These are phyloP conservation scores for Hemaris fuciformis DNA, from an alignment of 2,888 invertebrate species.

Conservation along the genomic window DNA sequence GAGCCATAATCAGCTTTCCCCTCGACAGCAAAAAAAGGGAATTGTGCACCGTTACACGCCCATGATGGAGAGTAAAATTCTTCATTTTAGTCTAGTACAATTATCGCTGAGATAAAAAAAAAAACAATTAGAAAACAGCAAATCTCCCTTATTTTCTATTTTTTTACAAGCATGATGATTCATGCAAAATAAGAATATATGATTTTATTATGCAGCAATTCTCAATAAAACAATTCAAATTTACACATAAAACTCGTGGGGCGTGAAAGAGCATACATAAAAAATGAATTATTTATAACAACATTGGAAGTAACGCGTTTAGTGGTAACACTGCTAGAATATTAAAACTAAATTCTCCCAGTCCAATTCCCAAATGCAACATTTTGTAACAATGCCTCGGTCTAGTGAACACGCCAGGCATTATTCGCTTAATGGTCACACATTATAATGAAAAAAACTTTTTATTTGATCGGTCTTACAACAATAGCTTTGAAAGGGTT, in stretches of 20 bases:
- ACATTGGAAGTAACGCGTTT: conserved; percentile 17
- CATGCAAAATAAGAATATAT: no score
- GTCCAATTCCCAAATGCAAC: conserved; percentile 14
- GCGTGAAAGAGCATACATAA: neutral
- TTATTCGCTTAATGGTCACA: neutral
- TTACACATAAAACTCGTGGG: neutral
- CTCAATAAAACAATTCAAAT: no score
- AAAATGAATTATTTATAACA: neutral
- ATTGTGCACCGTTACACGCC: no score
- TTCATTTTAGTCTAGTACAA: no score
- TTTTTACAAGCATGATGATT: no score
- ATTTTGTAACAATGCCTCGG: conserved; percentile 14
- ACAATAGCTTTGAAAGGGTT: neutral
- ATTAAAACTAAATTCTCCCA: conserved; percentile 14
- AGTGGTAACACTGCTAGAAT: conserved; percentile 15
- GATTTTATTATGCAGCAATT: no score
- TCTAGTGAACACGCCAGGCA: neutral
- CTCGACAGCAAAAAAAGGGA: no score
- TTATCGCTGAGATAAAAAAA: no score
- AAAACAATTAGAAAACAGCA: no score
- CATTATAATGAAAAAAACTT: conserved; percentile 10
- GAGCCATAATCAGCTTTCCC: no score
- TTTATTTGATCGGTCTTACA: neutral
- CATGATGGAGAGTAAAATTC: no score
- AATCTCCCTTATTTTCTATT: no score